Conservation (phyloP, 2,113 vertebrate genomes). For the Python bivittatus region DNA sequence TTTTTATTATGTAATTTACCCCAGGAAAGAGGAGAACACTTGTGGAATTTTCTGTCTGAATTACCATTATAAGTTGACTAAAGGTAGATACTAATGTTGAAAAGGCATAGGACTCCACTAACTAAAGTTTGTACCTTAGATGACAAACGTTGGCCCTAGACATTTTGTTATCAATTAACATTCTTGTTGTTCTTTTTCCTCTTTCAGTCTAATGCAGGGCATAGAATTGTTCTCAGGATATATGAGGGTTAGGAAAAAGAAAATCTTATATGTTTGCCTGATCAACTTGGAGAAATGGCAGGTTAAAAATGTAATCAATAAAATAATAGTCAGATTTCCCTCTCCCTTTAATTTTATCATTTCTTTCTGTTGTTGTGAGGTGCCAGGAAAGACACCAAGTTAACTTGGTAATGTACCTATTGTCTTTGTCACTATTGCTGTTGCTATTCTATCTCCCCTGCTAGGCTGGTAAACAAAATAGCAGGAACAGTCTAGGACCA, state of each 20-base stretch:
- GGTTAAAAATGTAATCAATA: neutral
- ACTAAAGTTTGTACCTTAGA: neutral
- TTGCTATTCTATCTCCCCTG: neutral
- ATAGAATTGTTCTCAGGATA: neutral
- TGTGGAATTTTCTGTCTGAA: neutral
- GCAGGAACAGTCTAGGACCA: neutral
- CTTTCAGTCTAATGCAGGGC: neutral
- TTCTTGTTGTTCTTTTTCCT: neutral
- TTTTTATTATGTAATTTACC: neutral
- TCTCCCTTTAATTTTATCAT: neutral
- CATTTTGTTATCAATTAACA: neutral
- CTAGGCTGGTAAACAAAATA: neutral
- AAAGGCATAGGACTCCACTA: neutral
- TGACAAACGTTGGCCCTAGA: neutral
- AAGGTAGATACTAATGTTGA: neutral
- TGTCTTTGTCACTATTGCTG: neutral
- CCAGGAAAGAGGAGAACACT: too few species aligned
- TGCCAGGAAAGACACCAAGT: neutral
- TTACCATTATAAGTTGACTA: neutral
- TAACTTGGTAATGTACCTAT: neutral
- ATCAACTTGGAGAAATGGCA: neutral
- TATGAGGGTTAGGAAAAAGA: neutral
- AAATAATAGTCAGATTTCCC: neutral
- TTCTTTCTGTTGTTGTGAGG: neutral
- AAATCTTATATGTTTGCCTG: neutral